Base-by-base conservation (phyloP, 1,140 invertebrate species). In the Plutomurus gul region DNA sequence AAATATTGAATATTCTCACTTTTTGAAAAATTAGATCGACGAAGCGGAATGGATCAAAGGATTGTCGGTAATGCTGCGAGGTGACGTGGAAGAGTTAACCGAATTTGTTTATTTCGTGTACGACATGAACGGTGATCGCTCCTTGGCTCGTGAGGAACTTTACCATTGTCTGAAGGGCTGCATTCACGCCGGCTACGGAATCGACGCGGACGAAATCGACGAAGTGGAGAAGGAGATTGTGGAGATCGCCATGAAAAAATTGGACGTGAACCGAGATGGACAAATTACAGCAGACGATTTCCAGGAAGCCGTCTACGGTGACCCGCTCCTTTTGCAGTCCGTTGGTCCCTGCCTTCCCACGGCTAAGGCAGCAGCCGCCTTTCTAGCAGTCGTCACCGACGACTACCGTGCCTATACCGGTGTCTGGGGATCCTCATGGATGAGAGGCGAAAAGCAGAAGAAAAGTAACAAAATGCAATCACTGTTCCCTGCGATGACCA, bases 141-240 rank as follows among this genome's bases (percentile, higher is more conserved):
- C 89, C 80, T 93, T 96, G 20, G 94, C 92, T 0, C 92, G 92
- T 81, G 94, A 96, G 77, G 95, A 96, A 86, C 94, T 96, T 90
- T 95, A 95, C 85, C 91, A 92, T 51, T 87, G 97, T 78, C 88
- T 97, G 4, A 94, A 92, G 85, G 82, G 82, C 1, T 83, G 82
- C 39, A 74, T 83, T 5, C 16, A 75, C 27, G 46, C 79, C 18
- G 79, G 80, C 4, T 83, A 75, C 39, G 77, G 72, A 39, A 25
- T 81, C 16, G 80, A 81, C 22, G 92, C 93, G 75, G 95, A 97
- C 85, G 95, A 97, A 85, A 94, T 94, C 0, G 95, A 97, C 83
- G 95, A 97, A 87, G 92, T 93, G 13, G 93, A 95, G 0, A 91
- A 92, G 90, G 94, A 96, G 83, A 87, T 96, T 85, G 91, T 94